Conservation (phyloP, 2,888 invertebrate genomes). For the Nudaria mundana region DNA sequence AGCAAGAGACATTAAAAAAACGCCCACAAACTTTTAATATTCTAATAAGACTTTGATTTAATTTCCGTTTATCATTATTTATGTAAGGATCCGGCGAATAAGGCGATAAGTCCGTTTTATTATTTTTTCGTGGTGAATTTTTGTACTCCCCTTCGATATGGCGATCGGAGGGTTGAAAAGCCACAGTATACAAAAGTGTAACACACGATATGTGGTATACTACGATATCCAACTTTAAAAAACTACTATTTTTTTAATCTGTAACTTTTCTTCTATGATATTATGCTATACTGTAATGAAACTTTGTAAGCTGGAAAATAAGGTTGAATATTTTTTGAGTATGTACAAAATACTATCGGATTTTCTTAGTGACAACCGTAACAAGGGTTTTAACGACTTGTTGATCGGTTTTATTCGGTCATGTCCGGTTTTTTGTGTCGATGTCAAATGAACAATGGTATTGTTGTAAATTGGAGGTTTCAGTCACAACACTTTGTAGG, state of each 20-base stretch:
- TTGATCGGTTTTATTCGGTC: slow-evolving; percentile 60
- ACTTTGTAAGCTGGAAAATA: too few species aligned
- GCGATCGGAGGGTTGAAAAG: slow-evolving; percentile 43
- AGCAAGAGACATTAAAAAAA: slow-evolving; percentile 76
- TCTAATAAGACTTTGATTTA: slow-evolving; percentile 80
- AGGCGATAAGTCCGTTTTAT: slow-evolving; percentile 74
- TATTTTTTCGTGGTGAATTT: slow-evolving; percentile 56
- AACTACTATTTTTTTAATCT: not conserved
- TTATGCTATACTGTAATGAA: not conserved
- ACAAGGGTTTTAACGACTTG: slow-evolving; percentile 58
- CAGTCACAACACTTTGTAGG: slow-evolving; percentile 30
- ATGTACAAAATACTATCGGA: not conserved
- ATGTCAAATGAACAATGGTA: slow-evolving; percentile 49
- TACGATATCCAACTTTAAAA: not conserved
- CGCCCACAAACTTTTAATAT: slow-evolving; percentile 77
- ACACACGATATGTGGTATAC: not conserved
- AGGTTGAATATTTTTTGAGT: slow-evolving; percentile 4
- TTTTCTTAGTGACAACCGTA: slow-evolving; percentile 44
- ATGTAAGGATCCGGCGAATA: slow-evolving; percentile 70
- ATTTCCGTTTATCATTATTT: slow-evolving; percentile 81
- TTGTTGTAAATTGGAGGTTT: slow-evolving; percentile 42
- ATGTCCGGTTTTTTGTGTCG: slow-evolving; percentile 56
- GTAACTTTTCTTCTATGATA: slow-evolving; percentile 7
- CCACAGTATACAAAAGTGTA: slow-evolving; percentile 36
- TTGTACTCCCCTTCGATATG: slow-evolving; percentile 52